A percentile compares a stretch with the other conserved stretches of the same genome.
Evolutionary conservation across 2,797 vertebrate species (phyloP).

Genomic region (Clarias laeviceps): DNA sequence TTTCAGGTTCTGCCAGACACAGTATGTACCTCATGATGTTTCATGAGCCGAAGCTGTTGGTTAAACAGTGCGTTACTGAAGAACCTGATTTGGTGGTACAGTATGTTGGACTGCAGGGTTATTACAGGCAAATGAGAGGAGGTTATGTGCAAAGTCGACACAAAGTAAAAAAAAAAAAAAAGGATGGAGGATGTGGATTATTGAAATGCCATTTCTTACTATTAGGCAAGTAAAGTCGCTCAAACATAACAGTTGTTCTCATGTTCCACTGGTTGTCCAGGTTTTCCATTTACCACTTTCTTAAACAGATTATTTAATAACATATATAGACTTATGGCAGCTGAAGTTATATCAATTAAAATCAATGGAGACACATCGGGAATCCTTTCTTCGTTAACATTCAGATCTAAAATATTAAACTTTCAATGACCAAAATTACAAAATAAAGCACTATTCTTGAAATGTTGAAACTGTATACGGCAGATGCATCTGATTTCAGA

Average conservation of each 20-base stretch:
- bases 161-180: neutral
- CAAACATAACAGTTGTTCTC: neutral
- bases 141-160: neutral
- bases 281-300: neutral
- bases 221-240: neutral
- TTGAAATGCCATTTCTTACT: neutral
- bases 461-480: neutral
- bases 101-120: neutral
- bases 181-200: neutral
- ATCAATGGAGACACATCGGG: neutral
- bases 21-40: constrained; percentile 39
- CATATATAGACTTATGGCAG: neutral
- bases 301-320: neutral
- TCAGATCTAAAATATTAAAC: neutral
- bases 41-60: constrained; percentile 9
- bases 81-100: neutral
- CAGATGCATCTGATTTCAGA: neutral
- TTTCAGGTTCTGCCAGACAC: constrained; percentile 57
- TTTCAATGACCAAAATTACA: neutral
- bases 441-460: neutral
- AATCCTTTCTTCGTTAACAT: neutral
- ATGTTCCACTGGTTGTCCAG: neutral
- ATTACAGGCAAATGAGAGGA: neutral
- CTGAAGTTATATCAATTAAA: neutral
- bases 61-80: constrained; percentile 3